Conservation (phyloP, 2,888 invertebrate genomes). For the Pantelozetes paolii region DNA sequence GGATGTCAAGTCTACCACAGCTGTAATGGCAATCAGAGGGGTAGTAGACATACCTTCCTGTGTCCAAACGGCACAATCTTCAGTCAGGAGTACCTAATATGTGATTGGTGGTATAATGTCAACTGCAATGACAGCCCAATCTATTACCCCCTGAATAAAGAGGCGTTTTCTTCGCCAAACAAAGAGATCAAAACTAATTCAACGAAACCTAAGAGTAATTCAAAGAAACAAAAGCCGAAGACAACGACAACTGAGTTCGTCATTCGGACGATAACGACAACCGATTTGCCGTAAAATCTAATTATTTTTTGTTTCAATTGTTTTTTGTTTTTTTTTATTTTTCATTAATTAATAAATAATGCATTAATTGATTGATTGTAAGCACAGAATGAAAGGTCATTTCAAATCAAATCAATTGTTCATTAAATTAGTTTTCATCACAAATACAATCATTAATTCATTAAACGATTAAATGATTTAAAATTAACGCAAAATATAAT, state of each 20-base stretch:
- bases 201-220: not conserved
- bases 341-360: not conserved
- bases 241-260: conserved; percentile 30
- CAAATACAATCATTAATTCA: not conserved
- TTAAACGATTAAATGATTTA: not conserved
- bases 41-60: conserved; percentile 42
- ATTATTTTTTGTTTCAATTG: not conserved
- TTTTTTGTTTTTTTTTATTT: not conserved
- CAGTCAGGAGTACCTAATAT: conserved; percentile 46
- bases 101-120: conserved; percentile 48
- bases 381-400: no score
- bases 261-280: conserved; percentile 26
- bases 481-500: not conserved
- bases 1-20: conserved; percentile 45
- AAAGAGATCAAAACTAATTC: not conserved
- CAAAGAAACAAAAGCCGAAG: conserved; percentile 2
- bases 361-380: not conserved
- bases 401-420: not conserved
- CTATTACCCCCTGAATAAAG: conserved; percentile 40
- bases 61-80: conserved; percentile 47
- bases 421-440: not conserved
- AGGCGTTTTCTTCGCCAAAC: conserved; percentile 35
- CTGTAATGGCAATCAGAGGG: conserved; percentile 40
- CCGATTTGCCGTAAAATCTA: conserved; percentile 22
- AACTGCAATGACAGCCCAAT: conserved; percentile 41